Evolutionary conservation across 1,140 invertebrate species (phyloP), one percentile per base, ranked within the genome.

Genomic region (Galendromus occidentalis): DNA sequence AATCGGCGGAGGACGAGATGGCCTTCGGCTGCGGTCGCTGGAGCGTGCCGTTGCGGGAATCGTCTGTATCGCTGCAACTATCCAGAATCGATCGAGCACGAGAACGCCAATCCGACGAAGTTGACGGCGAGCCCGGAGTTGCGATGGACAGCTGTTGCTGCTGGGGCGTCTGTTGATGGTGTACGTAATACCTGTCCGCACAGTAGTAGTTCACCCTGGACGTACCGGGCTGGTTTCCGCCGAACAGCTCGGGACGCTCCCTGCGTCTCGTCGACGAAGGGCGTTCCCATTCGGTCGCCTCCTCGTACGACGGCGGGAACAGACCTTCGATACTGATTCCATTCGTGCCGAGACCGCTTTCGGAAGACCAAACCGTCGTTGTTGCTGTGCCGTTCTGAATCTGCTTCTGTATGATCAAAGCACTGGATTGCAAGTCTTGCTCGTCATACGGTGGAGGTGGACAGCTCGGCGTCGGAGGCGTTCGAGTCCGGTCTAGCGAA

Each of bases 291-390:
- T 59, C 51, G 51, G 51, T 59, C 12, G 51, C 51, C 9, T 59
- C 51, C 25, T 59, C 51, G 51, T 59, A 59, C 22, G 51, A 59
- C 22, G 51, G 51, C 33, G 51, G 51, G 9, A 59, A 59, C 14
- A 59, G 22, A 25, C 51, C 51, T 33, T 59, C 51, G 22, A 59
- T 59, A 22, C 51, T 59, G 33, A 59, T 59, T 17, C 51, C 51
- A 17, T 59, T 25, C 33, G 51, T 33, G 2, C 51, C 51, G n/a
- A 59, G 22, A 17, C 51, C 51, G 9, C 51, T 59, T 33, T 59
- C 51, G 22, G 51, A 59, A 59, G 51, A 59, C 51, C 51, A 59
- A 14, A 59, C 51, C 2, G 51, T 59, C 51, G 51, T 59, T 2
- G 51, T 59, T 9, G 51, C 51, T 4, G 51, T 18, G 33, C 51